Evolutionary conservation across 2,888 invertebrate species (phyloP), one percentile per base, ranked within the genome.

Genomic region (Lasius fuliginosus): DNA sequence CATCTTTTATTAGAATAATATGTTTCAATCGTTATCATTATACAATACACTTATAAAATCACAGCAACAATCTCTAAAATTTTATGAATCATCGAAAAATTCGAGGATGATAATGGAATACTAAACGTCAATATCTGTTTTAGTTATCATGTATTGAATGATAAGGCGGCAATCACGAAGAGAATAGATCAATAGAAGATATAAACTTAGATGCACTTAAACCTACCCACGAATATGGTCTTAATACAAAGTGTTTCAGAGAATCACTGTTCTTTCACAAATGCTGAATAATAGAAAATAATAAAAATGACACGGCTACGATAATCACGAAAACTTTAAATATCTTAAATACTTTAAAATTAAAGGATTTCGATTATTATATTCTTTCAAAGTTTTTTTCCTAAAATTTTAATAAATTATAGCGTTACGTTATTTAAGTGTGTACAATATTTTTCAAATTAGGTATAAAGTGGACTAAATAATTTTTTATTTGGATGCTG

Each of bases 41-140:
- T 58, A 1, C 15, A 49, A 49, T 27, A 1, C 5, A 36, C 5
- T 49, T 11, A 8, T 42, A 1, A 8, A 46, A 62, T 42, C 12
- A 64, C 12, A 49, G 8, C 6, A n/a, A 62, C 18, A 11, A 15
- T 49, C 15, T 30, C 18, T n/a, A 56, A 42, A 23, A 12, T 40
- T 64, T 9, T 15, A 30, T 64, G 73, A 73, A 64, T 65, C 76
- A 77, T 40, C 15, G 18, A 53, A 67, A 18, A 23, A 49, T 49
- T n/a, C 40, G 11, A 56, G 74, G 23, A 65, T 56, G 64, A 12
- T 56, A 40, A 82, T 12, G 18, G 6, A 40, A 82, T 23, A 11
- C n/a, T 65, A 74, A 74, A 65, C 65, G 74, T 74, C 64, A 30
- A 65, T 82, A 82, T 74, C 74, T 40, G 74, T 46, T 74, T 11